Conservation (phyloP, 1,140 invertebrate species). For the Drosophila jambulina region DNA sequence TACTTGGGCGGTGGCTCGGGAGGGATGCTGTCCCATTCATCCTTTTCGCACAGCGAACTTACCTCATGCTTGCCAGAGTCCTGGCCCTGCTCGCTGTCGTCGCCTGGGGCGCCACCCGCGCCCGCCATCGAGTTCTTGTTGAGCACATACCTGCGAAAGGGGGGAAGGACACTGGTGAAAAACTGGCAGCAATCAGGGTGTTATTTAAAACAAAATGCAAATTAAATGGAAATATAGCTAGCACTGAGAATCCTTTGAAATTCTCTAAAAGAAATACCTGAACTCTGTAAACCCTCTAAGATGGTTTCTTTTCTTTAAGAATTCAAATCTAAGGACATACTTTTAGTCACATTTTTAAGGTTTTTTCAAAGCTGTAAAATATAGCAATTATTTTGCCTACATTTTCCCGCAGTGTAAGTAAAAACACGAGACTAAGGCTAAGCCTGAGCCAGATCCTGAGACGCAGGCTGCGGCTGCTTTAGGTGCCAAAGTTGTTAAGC, state of each 20-base stretch:
- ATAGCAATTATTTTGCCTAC: neutral
- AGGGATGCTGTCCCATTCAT: constrained; percentile 10
- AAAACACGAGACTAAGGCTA: neutral
- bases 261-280: too few relatives aligned
- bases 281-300: too few relatives aligned
- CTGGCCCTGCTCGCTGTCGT: constrained; percentile 72
- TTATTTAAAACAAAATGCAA: too few relatives aligned
- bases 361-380: too few relatives aligned
- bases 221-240: too few relatives aligned
- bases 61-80: constrained; percentile 69
- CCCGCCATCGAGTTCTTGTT: constrained; percentile 54
- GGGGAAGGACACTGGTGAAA: neutral
- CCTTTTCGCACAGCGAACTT: constrained; percentile 42
- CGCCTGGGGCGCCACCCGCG: constrained; percentile 49
- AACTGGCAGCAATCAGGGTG: too few relatives aligned
- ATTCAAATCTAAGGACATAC: too few relatives aligned
- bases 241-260: too few relatives aligned
- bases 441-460: neutral
- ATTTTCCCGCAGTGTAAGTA: constrained; percentile 7
- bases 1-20: neutral
- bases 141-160: constrained; percentile 58
- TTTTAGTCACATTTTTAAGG: too few relatives aligned
- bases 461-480: neutral
- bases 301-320: too few relatives aligned
- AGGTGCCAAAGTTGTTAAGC: constrained; percentile 26